Evolutionary conservation across 2,888 invertebrate genomes (phyloP), one percentile per base, ranked within the genome.

Genomic region (Lochmaea capreae): DNA sequence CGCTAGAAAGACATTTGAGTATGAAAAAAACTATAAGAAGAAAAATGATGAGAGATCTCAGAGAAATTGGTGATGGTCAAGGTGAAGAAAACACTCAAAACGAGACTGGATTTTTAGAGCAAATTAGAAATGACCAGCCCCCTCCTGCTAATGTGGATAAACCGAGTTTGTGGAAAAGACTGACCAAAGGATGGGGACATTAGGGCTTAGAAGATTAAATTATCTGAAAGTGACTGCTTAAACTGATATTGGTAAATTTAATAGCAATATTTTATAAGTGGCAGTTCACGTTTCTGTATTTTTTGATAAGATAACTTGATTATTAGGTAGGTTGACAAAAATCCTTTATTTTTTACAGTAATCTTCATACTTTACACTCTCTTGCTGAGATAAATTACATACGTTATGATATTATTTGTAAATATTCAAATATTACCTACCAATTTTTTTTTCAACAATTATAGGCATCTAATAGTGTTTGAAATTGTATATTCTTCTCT

Each of bases 11-110:
- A 80, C 94, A 95, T 86, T 89, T 95, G 82, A 94, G 94, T 85
- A 95, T 95, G 95, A 95, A 95, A 89, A 95, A 95, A 85, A 95
- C 94, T 18, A 94, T 95, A 80, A 88, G 94, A 80, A 94, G 94
- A 88, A 94, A 94, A 88, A 94, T 95, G 84, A 95, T 94, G 94
- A 89, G 95, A 46, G 94, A 94, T 86, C 89, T 95, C 80, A 92
- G 94, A 83, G 94, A 94, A 81, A 88, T 88, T 43, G 87, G 87
- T 1, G 87, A 87, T 76, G 87, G 86, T 0, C 83, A 84, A 18
- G 82, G 82, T 11, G 84, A 83, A 39, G 77, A 81, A 54, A 82
- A 81, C 59, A 79, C 83, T 57, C 81, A 78, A 65, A 82, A 83
- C 67, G 84, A 84, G 75, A 82, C 82, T 22, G 87, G 85, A 52